Evolutionary conservation across 2,113 vertebrate genomes (phyloP), one percentile per base, ranked within the genome.

Genomic region (Oxyruncus cristatus): DNA sequence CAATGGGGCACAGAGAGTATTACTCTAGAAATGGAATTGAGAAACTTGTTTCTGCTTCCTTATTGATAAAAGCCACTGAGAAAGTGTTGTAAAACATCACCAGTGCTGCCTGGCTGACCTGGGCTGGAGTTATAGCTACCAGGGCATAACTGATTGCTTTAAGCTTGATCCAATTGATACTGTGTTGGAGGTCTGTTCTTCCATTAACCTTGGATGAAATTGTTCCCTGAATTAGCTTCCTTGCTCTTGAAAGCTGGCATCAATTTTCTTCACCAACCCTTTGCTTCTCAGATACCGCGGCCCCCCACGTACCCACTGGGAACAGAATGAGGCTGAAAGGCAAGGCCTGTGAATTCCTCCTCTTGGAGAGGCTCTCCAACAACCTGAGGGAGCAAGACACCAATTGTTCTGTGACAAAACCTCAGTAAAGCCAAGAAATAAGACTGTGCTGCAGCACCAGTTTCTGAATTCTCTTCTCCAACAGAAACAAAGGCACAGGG

Each of bases 151-250:
- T 94, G 95, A 97, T 97, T 89, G 93, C 95, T 91, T 67, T 66
- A 94, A 94, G 85, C 95, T 91, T 80, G 82, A 96, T 90, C 88
- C 95, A 97, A 94, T 92, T 95, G 88, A 96, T 96, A 71, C 93
- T 56, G 88, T 90, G 88, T 61, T 96, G 95, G 92, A 97, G 95
- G 95, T 95, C 95, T 96, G 90, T 95, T 97, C 94, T 97, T 96
- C 95, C 93, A 96, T 97, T 97, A 96, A 96, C 95, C 93, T 97
- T 96, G 95, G 92, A 96, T 93, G 93, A 97, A 97, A 97, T 97
- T 95, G 94, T 95, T 96, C 95, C 82, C 79, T 96, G 94, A 96
- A 96, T 97, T 95, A 97, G 94, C 92, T 90, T 74, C 88, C 90
- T 59, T 0, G 2, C 92, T 96, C 24, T 74, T 97, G 95, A 96